phyloP scores from a whole-genome alignment of 2,888 invertebrate genomes.

The Eupeodes luniger region DNA sequence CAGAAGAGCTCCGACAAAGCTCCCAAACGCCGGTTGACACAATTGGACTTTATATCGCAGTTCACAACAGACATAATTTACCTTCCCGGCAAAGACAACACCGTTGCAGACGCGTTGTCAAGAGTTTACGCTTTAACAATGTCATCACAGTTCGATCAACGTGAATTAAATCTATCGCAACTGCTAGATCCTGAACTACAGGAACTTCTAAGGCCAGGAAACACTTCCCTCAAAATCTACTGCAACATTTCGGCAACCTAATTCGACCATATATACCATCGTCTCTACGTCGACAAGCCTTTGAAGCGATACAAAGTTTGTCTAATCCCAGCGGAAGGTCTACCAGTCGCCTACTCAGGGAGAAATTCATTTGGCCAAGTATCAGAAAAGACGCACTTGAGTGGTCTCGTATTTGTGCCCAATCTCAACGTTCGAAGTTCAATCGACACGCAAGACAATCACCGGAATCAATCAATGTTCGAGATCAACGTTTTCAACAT shows the following conservation, averaged over 20 bases:
- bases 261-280: conserved; percentile 35
- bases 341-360: conserved; percentile 32
- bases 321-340: conserved; percentile 37
- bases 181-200: conserved; percentile 20
- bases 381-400: conserved; percentile 43
- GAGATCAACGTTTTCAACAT: conserved; percentile 15
- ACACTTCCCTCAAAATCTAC: conserved; percentile 46
- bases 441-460: conserved; percentile 76
- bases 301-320: conserved; percentile 34
- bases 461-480: conserved; percentile 58
- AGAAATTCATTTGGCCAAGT: conserved; percentile 53
- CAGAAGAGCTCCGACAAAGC: conserved; percentile 29
- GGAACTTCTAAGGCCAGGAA: conserved; percentile 3
- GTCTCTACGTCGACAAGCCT: conserved; percentile 40
- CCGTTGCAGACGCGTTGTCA: conserved; percentile 53
- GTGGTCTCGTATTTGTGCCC: conserved; percentile 37
- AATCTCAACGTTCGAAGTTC: conserved; percentile 38
- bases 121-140: conserved; percentile 36
- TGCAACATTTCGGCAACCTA: conserved; percentile 35
- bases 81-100: conserved; percentile 36
- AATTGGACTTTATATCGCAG: conserved; percentile 49
- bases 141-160: conserved; percentile 21
- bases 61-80: conserved; percentile 46
- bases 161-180: conserved; percentile 32
- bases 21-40: conserved; percentile 25